Conservation (phyloP, 2,797 vertebrate genomes). For the Sciaenops ocellatus region DNA sequence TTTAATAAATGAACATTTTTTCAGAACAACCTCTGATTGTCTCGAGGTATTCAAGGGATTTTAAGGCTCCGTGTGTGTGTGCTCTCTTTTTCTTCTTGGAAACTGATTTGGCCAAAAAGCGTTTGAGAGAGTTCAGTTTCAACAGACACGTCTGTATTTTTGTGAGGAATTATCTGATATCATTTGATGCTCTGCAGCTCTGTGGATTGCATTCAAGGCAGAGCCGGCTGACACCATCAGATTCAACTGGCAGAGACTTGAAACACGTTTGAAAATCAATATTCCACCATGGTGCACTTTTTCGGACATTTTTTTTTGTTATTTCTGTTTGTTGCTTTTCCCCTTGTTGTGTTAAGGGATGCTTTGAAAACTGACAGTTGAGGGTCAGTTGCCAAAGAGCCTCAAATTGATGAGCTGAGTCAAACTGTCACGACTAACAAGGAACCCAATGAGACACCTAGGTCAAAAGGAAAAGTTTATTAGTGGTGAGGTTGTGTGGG, state of each 20-base stretch:
- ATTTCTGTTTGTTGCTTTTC: no score
- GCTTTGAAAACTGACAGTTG: no score
- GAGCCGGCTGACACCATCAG: not conserved
- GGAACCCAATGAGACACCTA: no score
- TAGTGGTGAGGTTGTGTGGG: no score
- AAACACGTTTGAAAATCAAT: no score
- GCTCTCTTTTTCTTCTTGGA: not conserved
- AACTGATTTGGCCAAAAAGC: slow-evolving; percentile 10
- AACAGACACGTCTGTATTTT: slow-evolving; percentile 16
- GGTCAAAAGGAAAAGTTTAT: no score
- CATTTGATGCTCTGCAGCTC: slow-evolving; percentile 4
- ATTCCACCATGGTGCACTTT: no score
- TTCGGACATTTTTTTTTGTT: no score
- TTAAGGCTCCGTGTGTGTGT: not conserved
- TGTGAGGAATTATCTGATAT: slow-evolving; percentile 15
- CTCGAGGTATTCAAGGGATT: slow-evolving; percentile 16
- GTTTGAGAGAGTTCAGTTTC: slow-evolving; percentile 11
- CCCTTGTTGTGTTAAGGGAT: no score
- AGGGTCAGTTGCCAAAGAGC: no score
- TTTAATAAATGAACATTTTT: not conserved
- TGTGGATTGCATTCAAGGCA: not conserved
- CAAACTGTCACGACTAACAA: no score
- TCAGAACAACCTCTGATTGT: not conserved
- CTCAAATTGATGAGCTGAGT: no score
- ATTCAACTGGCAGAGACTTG: not conserved